These are phyloP conservation scores for Galaxea fascicularis DNA, from an alignment of 92 coral and sea anemone genomes.

Conservation along the genomic window DNA sequence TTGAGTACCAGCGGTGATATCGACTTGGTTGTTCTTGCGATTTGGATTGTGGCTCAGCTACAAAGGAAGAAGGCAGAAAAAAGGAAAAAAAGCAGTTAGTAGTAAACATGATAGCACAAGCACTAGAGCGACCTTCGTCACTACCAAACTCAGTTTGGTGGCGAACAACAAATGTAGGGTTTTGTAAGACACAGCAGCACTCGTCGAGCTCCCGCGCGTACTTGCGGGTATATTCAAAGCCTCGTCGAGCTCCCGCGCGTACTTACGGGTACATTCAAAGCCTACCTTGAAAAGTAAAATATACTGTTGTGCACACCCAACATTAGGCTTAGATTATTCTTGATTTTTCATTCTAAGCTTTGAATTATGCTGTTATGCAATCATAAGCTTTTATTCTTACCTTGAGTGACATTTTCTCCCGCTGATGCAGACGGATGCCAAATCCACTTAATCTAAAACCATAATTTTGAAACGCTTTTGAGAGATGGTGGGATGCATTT, in stretches of 20 bases:
- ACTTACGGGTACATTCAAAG: too few species aligned
- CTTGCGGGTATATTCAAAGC: too few species aligned
- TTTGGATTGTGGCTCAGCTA: constrained; percentile 56
- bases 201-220: too few species aligned
- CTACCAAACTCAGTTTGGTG: not conserved
- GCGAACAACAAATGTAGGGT: too few species aligned
- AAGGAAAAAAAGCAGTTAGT: not conserved
- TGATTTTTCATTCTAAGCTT: not conserved
- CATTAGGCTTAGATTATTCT: too few species aligned
- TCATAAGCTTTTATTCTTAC: not conserved
- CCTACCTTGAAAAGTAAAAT: too few species aligned
- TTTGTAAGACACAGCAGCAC: too few species aligned
- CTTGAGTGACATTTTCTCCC: constrained; percentile 7
- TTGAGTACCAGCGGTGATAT: constrained; percentile 85
- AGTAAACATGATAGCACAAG: not conserved
- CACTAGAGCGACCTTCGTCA: not conserved
- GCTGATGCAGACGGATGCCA: constrained; percentile 71
- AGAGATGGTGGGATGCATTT: too few species aligned
- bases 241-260: too few species aligned
- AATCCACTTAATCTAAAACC: constrained; percentile 72
- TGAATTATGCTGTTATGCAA: not conserved
- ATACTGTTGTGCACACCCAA: too few species aligned
- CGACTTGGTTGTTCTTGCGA: constrained; percentile 38
- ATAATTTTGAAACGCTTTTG: not conserved
- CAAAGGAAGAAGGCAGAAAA: not conserved